These are phyloP conservation scores for Drosophila insularis DNA, from an alignment of 1,140 invertebrate species.

Conservation along the genomic window DNA sequence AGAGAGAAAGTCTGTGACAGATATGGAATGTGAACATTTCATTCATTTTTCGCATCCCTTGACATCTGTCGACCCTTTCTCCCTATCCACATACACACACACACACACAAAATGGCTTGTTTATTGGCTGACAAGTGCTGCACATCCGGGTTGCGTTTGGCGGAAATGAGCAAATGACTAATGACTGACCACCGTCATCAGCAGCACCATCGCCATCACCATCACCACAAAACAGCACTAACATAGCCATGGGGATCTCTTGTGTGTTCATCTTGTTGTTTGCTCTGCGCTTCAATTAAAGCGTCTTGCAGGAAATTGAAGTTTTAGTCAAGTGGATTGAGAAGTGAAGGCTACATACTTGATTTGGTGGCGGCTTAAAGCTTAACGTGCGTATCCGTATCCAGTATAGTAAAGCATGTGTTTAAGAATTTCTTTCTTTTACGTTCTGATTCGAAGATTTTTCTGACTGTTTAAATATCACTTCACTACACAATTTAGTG, in stretches of 20 bases:
- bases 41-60: constrained; percentile 35
- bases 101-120: constrained; percentile 46
- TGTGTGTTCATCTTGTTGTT: constrained; percentile 40
- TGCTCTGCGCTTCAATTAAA: constrained; percentile 76
- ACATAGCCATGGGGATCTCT: neutral
- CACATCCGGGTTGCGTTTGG: constrained; percentile 71
- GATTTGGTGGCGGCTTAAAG: constrained; percentile 30
- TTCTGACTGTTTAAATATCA: constrained; percentile 55
- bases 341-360: constrained; percentile 52
- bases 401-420: constrained; percentile 64
- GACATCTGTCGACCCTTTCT: neutral
- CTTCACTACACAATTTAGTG: constrained; percentile 49
- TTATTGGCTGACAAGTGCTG: constrained; percentile 80
- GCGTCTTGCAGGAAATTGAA: constrained; percentile 76
- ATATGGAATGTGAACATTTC: constrained; percentile 39
- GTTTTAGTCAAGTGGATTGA: constrained; percentile 60
- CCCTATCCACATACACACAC: neutral
- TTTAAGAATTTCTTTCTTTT: constrained; percentile 14
- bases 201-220: constrained; percentile 37
- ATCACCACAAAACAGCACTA: neutral
- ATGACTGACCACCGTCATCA: constrained; percentile 69
- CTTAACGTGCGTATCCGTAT: constrained; percentile 57
- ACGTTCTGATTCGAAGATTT: constrained; percentile 8
- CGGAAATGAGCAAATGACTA: constrained; percentile 80
- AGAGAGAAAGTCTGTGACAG: constrained; percentile 2